Conservation (phyloP, 2,888 invertebrate genomes). For the Trileptium ribeirensis region DNA sequence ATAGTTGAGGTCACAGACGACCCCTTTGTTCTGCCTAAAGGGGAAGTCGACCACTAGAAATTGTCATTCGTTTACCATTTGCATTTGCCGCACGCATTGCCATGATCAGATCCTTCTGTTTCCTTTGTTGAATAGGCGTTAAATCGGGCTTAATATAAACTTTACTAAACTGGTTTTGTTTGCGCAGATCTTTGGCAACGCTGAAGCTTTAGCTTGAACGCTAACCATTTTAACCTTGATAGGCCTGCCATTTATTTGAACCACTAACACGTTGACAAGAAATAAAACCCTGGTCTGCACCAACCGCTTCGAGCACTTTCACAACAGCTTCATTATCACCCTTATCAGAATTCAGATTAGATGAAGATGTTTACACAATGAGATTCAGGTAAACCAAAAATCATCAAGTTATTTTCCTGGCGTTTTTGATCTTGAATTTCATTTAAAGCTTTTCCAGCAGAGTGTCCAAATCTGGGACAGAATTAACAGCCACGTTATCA, state of each 20-base stretch:
- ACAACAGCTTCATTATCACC: not conserved
- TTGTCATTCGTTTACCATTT: not conserved
- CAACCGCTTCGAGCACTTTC: not conserved
- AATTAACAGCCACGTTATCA: not conserved
- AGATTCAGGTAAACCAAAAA: not conserved
- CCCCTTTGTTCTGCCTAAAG: not conserved
- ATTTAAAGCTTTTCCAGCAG: not conserved
- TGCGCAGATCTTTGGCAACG: not conserved
- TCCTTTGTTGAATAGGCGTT: not conserved
- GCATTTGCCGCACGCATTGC: not conserved
- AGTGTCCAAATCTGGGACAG: not conserved
- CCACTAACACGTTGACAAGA: not conserved
- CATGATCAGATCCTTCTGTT: not conserved
- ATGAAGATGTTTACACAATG: too few species aligned
- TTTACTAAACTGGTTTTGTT: not conserved
- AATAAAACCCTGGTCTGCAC: not conserved
- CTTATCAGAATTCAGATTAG: too few species aligned
- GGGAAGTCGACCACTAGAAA: not conserved
- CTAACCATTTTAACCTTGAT: not conserved
- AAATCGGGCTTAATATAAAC: not conserved
- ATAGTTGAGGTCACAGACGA: not conserved
- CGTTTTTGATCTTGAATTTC: not conserved
- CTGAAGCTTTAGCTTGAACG: not conserved
- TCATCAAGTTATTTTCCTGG: not conserved
- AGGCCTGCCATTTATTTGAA: not conserved